These are phyloP conservation scores for Aleadryas rufinucha DNA, from an alignment of 2,113 vertebrate species.

Conservation along the genomic window DNA sequence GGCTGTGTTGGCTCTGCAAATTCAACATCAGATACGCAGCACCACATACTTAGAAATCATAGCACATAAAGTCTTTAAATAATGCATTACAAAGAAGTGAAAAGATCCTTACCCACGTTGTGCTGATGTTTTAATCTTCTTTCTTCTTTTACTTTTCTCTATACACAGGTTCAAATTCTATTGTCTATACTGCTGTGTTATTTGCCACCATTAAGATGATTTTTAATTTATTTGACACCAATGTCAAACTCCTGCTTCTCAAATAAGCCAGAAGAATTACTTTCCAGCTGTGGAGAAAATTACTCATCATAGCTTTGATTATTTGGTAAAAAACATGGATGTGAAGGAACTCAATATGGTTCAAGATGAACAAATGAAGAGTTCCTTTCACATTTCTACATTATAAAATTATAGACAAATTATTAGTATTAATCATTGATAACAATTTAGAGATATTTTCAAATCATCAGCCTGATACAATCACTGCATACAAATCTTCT, in stretches of 20 bases:
- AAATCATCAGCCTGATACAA: background rate
- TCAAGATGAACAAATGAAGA: background rate
- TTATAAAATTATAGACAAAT: background rate
- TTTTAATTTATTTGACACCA: background rate
- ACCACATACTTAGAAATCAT: background rate
- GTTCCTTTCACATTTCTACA: background rate
- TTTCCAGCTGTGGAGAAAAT: background rate
- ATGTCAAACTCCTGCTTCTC: background rate
- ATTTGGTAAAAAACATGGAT: background rate
- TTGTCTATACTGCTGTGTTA: background rate
- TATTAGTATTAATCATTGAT: background rate
- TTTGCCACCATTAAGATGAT: background rate
- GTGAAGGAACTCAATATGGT: background rate
- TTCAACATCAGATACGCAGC: background rate
- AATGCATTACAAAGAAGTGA: background rate
- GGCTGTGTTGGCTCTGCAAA: background rate
- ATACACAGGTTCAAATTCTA: background rate
- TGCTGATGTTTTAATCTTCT: background rate
- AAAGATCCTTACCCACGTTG: background rate
- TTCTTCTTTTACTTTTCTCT: background rate
- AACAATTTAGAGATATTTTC: background rate
- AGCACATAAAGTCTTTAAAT: background rate
- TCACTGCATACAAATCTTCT: background rate
- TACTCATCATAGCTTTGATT: background rate
- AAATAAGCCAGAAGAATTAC: background rate